Evolutionary conservation across 2,888 invertebrate species (phyloP), one percentile per base, ranked within the genome.

Genomic region (Epirrhoe alternata): DNA sequence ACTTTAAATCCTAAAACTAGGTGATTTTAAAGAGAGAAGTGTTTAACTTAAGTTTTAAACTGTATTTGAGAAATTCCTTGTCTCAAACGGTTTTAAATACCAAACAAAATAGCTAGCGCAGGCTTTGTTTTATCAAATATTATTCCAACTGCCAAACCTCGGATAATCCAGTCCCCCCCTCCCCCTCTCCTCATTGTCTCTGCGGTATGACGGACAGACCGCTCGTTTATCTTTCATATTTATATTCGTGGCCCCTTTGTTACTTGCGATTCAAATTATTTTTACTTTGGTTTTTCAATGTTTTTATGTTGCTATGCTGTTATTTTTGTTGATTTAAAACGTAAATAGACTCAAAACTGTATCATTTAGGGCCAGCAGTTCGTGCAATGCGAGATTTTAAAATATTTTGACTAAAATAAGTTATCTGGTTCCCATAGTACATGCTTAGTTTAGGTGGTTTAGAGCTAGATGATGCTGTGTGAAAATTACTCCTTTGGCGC

Each of bases 91-190:
- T 24, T 24, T 3, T 24, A 24, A 24, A 24, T 24, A 24, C 24
- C 24, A 24, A 3, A 24, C 24, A 24, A 24, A 24, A 24, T 24
- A 33, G 33, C 33, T 7, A 7, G 30, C 10, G 16, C 42, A 31
- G 49, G 63, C 63, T 53, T 67, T 71, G 69, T 78, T 73, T 81
- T 79, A 79, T 80, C 79, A 80, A 81, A 80, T 78, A 75, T 80
- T 81, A 80, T 81, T 80, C 74, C 79, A 78, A 74, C 76, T 80
- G 81, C 76, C 77, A 75, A 77, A 78, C 75, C 76, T 72, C 74
- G 80, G 81, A 82, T 82, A 75, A 82, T 77, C 81, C 78, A 64
- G 65, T 69, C 73, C 72, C 69, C 72, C 64, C 71, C 74, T 5
- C 47, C 72, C 72, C 38, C 71, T 69, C 74, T 72, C 74, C 73